Conservation (phyloP, 2,888 invertebrate species). For the Chrysomela aeneicollis region DNA sequence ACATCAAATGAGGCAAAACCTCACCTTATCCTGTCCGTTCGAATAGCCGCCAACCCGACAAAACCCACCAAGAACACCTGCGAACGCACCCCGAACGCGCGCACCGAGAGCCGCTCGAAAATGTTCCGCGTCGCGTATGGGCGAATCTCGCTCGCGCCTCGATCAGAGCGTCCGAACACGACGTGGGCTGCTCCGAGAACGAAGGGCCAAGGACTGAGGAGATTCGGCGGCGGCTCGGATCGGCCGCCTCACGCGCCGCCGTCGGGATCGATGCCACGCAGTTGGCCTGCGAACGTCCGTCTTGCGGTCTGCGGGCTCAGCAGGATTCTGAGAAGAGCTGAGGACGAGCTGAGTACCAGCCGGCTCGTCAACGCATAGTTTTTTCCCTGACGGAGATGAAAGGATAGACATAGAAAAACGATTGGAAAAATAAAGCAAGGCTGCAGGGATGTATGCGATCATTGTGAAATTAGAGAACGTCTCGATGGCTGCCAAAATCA, state of each 20-base stretch:
- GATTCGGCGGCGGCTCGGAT: background rate
- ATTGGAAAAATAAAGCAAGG: too few relatives aligned
- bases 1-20: too few relatives aligned
- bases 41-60: background rate
- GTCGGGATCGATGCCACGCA: constrained; percentile 1
- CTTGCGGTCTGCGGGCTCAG: background rate
- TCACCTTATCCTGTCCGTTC: too few relatives aligned
- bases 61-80: background rate
- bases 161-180: background rate
- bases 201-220: constrained; percentile 3
- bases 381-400: too few relatives aligned
- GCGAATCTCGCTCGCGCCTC: background rate
- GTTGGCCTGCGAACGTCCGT: background rate
- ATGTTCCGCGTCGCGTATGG: background rate
- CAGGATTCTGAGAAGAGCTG: background rate
- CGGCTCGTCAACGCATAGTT: too few relatives aligned
- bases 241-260: background rate
- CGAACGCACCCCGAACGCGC: background rate
- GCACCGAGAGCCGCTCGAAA: background rate
- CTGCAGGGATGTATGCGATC: too few relatives aligned
- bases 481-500: too few relatives aligned
- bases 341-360: too few relatives aligned
- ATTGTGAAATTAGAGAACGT: too few relatives aligned
- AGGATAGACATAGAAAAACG: too few relatives aligned
- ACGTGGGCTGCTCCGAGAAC: background rate